Conservation (phyloP, 2,113 vertebrate genomes). For the Clarias magur region DNA sequence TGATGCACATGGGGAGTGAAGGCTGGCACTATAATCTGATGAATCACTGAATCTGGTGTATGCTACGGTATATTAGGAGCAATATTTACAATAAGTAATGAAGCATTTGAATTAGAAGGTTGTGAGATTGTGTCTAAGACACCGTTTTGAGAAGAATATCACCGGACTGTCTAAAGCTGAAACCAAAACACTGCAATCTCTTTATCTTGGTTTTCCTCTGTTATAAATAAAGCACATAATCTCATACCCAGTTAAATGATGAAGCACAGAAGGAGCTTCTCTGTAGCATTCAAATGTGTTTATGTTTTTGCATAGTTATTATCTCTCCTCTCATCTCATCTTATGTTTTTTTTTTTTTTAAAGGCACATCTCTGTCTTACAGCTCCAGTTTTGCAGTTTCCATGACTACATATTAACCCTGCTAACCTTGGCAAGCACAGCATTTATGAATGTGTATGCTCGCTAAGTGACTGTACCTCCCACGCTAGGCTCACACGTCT, state of each 20-base stretch:
- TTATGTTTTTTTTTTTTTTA: constrained; percentile 18
- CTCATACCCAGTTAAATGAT: not conserved
- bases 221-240: not conserved
- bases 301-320: not conserved
- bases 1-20: no score
- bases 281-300: not conserved
- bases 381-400: constrained; percentile 57
- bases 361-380: constrained; percentile 38
- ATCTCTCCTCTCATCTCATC: constrained; percentile 40
- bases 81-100: not conserved
- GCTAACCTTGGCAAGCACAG: constrained; percentile 46
- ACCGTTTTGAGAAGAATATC: not conserved
- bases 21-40: no score
- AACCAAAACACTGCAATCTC: constrained; percentile 12
- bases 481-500: constrained; percentile 30
- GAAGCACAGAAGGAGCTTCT: not conserved
- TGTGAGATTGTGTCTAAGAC: not conserved
- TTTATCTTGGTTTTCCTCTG: not conserved
- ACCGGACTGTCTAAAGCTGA: not conserved
- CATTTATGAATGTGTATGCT: constrained; percentile 44
- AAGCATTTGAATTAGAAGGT: not conserved
- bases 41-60: no score
- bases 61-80: not conserved
- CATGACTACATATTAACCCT: constrained; percentile 61
- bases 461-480: constrained; percentile 46